Conservation (phyloP, 2,797 vertebrate genomes). For the Eptatretus atami region DNA sequence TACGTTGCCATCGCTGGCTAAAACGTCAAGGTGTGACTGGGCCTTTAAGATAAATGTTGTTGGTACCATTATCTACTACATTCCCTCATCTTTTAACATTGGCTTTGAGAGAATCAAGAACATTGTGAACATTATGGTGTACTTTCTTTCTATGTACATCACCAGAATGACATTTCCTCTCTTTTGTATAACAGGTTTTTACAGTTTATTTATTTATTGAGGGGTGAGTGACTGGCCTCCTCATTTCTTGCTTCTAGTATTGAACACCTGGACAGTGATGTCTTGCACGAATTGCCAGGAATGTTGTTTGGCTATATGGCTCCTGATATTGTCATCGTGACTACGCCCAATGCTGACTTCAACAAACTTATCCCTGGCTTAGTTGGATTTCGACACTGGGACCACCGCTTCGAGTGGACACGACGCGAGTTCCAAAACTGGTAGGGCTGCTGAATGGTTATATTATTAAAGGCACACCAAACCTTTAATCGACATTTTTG, state of each 20-base stretch:
- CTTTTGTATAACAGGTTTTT: background rate
- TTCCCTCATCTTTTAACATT: background rate
- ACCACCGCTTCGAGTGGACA: conserved; percentile 87
- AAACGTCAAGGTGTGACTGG: too few relatives aligned
- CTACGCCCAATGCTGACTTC: conserved; percentile 65
- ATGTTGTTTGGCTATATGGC: conserved; percentile 60
- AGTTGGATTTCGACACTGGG: conserved; percentile 27
- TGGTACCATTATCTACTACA: background rate
- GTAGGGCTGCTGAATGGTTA: conserved; percentile 14
- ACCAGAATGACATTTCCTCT: background rate
- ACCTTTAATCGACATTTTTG: too few relatives aligned
- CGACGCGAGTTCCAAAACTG: conserved; percentile 42
- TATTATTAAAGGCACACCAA: too few relatives aligned
- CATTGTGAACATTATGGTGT: too few relatives aligned
- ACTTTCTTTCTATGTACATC: too few relatives aligned
- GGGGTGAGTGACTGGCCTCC: too few relatives aligned
- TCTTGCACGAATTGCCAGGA: conserved; percentile 34
- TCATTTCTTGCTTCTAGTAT: conserved; percentile 22
- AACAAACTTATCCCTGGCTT: conserved; percentile 31
- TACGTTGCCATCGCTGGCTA: too few relatives aligned
- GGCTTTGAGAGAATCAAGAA: background rate
- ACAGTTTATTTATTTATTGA: background rate
- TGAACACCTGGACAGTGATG: conserved; percentile 37
- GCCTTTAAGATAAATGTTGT: background rate
- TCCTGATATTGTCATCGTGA: conserved; percentile 33